These are phyloP conservation scores for Phallusia fumigata DNA, from an alignment of 23 tunicate genomes.

Conservation along the genomic window DNA sequence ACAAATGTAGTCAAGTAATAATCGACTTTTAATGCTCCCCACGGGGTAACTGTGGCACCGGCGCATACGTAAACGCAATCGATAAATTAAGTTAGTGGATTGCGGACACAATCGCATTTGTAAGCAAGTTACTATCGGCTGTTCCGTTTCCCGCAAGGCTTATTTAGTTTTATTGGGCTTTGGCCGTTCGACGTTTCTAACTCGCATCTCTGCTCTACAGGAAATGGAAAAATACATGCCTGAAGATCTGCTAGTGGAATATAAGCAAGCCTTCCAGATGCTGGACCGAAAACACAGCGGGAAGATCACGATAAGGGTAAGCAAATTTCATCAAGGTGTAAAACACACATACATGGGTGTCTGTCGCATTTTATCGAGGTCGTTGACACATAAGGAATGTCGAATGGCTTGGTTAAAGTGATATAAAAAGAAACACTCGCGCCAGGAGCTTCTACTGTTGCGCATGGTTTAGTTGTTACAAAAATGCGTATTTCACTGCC, in stretches of 20 bases:
- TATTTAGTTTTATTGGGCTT: no score
- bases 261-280: slow-evolving; percentile 18
- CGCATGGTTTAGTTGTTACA: not conserved
- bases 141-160: not conserved
- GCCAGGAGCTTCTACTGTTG: no score
- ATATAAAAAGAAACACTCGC: no score
- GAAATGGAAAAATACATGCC: slow-evolving; percentile 16
- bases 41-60: not conserved
- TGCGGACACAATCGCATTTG: not conserved
- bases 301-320: slow-evolving; percentile 20
- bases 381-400: no score
- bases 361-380: no score
- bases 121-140: not conserved
- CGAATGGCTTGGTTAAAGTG: no score
- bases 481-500: no score
- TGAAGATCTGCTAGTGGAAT: not conserved
- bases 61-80: not conserved
- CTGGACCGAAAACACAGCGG: slow-evolving; percentile 15
- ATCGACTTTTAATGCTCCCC: not conserved
- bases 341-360: no score
- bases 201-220: not conserved
- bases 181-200: no score
- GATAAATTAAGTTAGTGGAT: not conserved
- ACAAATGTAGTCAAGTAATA: slow-evolving; percentile 2
- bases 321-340: not conserved